Base-by-base conservation (phyloP, 2,888 invertebrate species). In the Cistogaster globosa region DNA sequence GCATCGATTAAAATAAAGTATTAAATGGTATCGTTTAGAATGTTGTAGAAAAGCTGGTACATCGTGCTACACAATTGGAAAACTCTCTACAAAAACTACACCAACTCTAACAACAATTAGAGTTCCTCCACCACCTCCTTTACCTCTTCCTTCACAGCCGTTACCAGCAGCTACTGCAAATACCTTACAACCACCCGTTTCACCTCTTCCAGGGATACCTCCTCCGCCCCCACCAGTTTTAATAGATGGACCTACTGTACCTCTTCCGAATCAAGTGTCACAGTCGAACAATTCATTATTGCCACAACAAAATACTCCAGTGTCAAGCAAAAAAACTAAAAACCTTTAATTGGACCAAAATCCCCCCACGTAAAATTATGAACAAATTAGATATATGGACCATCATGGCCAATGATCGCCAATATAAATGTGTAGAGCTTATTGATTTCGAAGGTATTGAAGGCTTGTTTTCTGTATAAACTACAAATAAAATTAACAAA, bases 271-370 rank as follows among this genome's bases (percentile, higher is more conserved):
- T 45, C 89, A 90, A 8, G 88, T 89, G 55, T 85, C 87, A n/a
- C 77, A n/a, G n/a, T n/a, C n/a, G n/a, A n/a, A n/a, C n/a, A n/a
- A n/a, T n/a, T n/a, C 62, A 14, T 94, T 96, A 88, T 93, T 98
- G 89, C 97, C 98, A 9, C 98, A 98, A 90, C 97, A 97, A 91
- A 96, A 97, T 90, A 98, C 97, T 1, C 98, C 98, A 0, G 95
- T 96, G 84, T 98, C 99, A 16, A 97, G 96, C 92, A n/a, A 95
- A 96, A 51, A 98, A 98, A 93, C 98, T 99, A 98, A 98, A 98
- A 93, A 98, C 98, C 0, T 96, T 99, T 87, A 98, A 98, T 91
- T 99, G 99, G 99, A 97, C 97, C 91, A 99, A 98, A 93, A 98
- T 99, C 89, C 98, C 98, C 53, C 96, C 96, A 90, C 96, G 96